These are phyloP conservation scores for Hassar affinis DNA, from an alignment of 2,113 vertebrate genomes.

Conservation along the genomic window DNA sequence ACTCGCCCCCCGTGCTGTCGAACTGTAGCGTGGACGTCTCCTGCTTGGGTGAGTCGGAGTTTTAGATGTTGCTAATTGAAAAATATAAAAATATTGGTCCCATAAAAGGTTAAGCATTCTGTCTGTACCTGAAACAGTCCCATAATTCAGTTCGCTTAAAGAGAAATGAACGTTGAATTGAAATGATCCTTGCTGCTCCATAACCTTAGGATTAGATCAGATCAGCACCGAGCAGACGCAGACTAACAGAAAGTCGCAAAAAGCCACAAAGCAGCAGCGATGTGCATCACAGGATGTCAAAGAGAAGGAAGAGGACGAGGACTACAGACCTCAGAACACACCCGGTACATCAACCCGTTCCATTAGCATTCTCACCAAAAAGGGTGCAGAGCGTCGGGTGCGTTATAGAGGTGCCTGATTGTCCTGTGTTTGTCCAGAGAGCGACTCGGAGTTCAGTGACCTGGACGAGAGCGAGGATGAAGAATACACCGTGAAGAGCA, in stretches of 20 bases:
- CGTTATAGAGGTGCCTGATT: neutral
- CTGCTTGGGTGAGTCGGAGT: slow-evolving; percentile 69
- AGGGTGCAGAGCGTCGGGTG: neutral
- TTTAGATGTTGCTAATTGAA: no score
- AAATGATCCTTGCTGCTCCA: neutral
- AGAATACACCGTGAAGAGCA: slow-evolving; percentile 67
- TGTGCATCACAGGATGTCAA: slow-evolving; percentile 46
- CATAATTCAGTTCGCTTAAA: neutral
- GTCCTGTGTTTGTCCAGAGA: slow-evolving; percentile 66
- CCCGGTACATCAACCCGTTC: slow-evolving; percentile 59
- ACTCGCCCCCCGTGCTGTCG: slow-evolving; percentile 62
- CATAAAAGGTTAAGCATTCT: neutral
- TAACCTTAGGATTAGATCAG: slow-evolving; percentile 70
- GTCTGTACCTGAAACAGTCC: neutral
- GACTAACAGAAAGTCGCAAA: slow-evolving; percentile 56
- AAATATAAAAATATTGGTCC: no score
- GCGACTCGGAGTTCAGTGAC: slow-evolving; percentile 72
- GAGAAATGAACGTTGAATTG: neutral
- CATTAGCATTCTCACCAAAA: no score
- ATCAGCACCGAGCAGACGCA: slow-evolving; percentile 62
- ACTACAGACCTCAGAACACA: slow-evolving; percentile 64
- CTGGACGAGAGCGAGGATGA: slow-evolving; percentile 72
- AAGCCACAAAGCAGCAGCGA: slow-evolving; percentile 49
- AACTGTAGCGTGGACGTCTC: slow-evolving; percentile 79
- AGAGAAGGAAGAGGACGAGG: slow-evolving; percentile 56